Base-by-base conservation (phyloP, 2,113 vertebrate species). In the Colius striatus region DNA sequence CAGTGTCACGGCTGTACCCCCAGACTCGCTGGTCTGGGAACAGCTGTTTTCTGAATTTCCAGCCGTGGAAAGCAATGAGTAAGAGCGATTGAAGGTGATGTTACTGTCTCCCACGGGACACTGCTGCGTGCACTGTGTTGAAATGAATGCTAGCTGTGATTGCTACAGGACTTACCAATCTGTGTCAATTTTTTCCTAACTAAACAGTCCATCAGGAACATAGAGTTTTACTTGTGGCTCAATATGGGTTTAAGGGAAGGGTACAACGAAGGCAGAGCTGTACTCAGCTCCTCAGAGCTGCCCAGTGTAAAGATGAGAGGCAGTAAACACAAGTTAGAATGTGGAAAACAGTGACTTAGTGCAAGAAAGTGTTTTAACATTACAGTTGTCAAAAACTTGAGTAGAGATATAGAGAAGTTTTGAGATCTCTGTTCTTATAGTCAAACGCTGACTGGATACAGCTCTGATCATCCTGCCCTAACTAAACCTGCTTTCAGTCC, bases 301-400 rank as follows among this genome's bases (percentile, higher is more conserved):
- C 50, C 26, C 8, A n/a, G n/a, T 8, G n/a, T 43, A 67, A 73
- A 41, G 17, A 19, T 26, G 41, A 32, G 83, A 50, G 20, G 36
- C 23, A 66, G 36, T 29, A 60, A 34, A 10, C 19, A 12, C 14
- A 4, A 45, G 11, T 34, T 25, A 4, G 23, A 84, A 43, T 10
- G 5, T 72, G 17, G 43, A 43, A 67, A 54, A n/a, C 9, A 21
- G 3, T 57, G 29, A 12, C 25, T 34, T 55, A 14, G 5, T 23
- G 0, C 15, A 12, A 53, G 30, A 78, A 55, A 65, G 18, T 32
- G 4, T 58, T 63, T 51, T 41, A 57, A 27, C 9, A 0, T 32
- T 3, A 18, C 2, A 2, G 3, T 66, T 2, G 1, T 62, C 38
- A 27, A 20, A 50, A 21, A 0, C 9, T 63, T 36, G 6, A n/a